A percentile compares a stretch with the other conserved stretches of the same genome.
phyloP scores from a whole-genome alignment of 2,888 invertebrate genomes.

The Philhelius pedissequus region DNA sequence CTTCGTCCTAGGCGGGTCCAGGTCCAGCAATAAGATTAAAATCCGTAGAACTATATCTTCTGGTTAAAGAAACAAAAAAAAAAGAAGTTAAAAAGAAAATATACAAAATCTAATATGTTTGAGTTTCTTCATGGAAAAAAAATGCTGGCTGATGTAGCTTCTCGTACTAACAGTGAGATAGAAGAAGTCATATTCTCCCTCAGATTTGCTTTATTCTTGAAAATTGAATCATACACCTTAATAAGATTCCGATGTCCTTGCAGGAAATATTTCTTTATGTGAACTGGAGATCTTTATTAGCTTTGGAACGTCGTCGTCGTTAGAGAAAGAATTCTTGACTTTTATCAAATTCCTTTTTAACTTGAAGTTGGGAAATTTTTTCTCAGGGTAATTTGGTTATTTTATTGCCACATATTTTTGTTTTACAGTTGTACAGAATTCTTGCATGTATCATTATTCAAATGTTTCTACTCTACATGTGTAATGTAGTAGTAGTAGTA shows the following conservation, averaged over 20 bases:
- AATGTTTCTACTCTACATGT: no score
- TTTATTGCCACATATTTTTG: neutral
- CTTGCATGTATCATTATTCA: no score
- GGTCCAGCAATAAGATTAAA: constrained; percentile 39
- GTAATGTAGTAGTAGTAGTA: no score
- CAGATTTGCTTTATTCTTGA: constrained; percentile 14
- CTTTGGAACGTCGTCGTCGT: constrained; percentile 3
- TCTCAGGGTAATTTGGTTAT: neutral
- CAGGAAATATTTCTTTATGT: constrained; percentile 46
- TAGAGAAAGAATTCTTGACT: neutral
- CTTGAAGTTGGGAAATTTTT: neutral
- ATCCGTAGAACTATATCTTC: neutral
- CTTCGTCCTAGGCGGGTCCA: neutral
- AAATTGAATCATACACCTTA: constrained; percentile 62
- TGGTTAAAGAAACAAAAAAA: neutral
- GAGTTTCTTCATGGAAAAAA: constrained; percentile 12
- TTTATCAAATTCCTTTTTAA: neutral
- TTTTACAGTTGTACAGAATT: no score
- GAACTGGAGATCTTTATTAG: constrained; percentile 42
- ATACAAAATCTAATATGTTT: constrained; percentile 9
- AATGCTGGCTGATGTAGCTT: neutral
- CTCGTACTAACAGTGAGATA: neutral
- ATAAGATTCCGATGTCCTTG: constrained; percentile 55
- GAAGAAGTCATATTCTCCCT: neutral
- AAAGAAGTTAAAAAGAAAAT: neutral